phyloP scores from a whole-genome alignment of 2,888 invertebrate genomes.

The Enoplolaimus lenunculus region DNA sequence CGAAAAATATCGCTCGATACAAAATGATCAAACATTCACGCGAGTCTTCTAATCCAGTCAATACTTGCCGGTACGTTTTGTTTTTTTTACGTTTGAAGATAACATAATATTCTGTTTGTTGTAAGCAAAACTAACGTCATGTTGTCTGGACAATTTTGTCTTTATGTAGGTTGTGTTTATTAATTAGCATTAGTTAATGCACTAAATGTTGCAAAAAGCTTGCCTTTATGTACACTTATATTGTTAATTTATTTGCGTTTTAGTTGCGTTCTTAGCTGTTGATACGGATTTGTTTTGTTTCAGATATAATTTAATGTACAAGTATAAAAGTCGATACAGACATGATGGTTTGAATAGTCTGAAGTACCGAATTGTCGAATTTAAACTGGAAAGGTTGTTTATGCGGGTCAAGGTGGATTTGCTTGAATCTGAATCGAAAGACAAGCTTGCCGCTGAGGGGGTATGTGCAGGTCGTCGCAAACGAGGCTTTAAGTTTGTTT shows the following conservation, averaged over 20 bases:
- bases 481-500: background rate
- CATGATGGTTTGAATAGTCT: slow-evolving; percentile 44
- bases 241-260: no score
- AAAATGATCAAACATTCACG: slow-evolving; percentile 84
- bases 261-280: no score
- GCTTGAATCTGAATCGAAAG: slow-evolving; percentile 19
- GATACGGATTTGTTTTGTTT: slow-evolving; percentile 19
- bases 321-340: slow-evolving; percentile 41
- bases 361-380: slow-evolving; percentile 35
- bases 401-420: slow-evolving; percentile 23
- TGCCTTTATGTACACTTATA: background rate
- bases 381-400: slow-evolving; percentile 17
- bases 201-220: slow-evolving; percentile 3
- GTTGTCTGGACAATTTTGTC: no score
- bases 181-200: no score
- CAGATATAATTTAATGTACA: slow-evolving; percentile 43
- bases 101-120: no score
- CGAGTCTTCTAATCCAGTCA: slow-evolving; percentile 67
- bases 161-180: slow-evolving; percentile 5
- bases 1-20: slow-evolving; percentile 77
- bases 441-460: background rate
- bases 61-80: slow-evolving; percentile 27
- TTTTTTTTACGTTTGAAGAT: background rate
- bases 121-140: no score
- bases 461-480: slow-evolving; percentile 11